Evolutionary conservation across 2,888 invertebrate species (phyloP), one percentile per base, ranked within the genome.

Genomic region (Caenorhabditis japonica): DNA sequence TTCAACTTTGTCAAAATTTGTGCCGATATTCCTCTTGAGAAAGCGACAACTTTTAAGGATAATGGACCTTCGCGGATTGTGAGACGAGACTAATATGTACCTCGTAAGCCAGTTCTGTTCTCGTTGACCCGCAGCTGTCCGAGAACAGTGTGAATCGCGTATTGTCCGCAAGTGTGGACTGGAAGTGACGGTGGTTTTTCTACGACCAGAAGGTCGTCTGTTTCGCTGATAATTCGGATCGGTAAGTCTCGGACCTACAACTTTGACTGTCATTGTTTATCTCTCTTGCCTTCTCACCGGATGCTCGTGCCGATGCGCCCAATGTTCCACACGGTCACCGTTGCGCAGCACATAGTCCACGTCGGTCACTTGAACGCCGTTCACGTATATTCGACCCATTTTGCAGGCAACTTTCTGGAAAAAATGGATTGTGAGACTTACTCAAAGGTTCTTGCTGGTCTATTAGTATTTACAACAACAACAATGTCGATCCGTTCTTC

Each of bases 81-180:
- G n/a, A n/a, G n/a, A n/a, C n/a, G n/a, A n/a, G n/a, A n/a, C n/a
- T n/a, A n/a, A n/a, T n/a, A n/a, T n/a, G 15, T 19, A 81, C 81
- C 80, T 61, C 82, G 71, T 89, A 82, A 36, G 38, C 78, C 79
- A 3, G 68, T 79, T 8, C 60, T 58, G 12, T 94, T 94, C 89
- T 95, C 93, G 89, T 97, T 96, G 90, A 95, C 95, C 83, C 95
- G 94, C 86, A 99, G 91, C 86, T 97, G 96, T 89, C 94, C 95
- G 61, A 94, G 93, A 77, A 99, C 93, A 7, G 96, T 95, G 90
- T 99, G 99, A 90, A 96, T 94, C 58, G 96, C 92, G 90, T 97
- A 99, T 87, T 97, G 92, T 74, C 99, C 99, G 89, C 97, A 97
- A 2, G 97, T 97, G 89, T 99, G 97, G 71, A 82, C 82, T 8